phyloP scores from a whole-genome alignment of 2,888 invertebrate genomes.

The Gastrophysa polygoni region DNA sequence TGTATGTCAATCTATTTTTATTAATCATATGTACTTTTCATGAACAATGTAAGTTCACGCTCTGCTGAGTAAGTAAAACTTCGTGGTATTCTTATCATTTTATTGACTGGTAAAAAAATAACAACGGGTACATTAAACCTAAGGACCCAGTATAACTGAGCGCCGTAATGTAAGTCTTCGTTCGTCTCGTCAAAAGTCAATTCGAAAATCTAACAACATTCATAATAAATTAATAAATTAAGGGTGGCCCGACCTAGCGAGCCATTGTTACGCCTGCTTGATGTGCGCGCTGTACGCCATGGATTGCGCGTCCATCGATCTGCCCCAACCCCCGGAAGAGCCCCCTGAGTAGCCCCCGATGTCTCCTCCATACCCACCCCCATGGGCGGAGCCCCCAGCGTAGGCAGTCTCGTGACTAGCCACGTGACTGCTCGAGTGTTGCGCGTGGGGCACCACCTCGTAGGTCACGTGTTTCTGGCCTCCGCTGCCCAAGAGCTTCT shows the following conservation, averaged over 20 bases:
- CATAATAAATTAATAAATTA: conserved; percentile 34
- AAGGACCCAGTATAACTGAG: conserved; percentile 46
- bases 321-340: conserved; percentile 77
- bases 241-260: conserved; percentile 5
- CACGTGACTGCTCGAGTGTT: conserved; percentile 73
- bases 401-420: conserved; percentile 71
- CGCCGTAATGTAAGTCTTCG: conserved; percentile 46
- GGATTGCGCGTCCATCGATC: conserved; percentile 76
- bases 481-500: conserved; percentile 78
- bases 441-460: conserved; percentile 85
- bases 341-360: conserved; percentile 63
- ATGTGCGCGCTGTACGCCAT: conserved; percentile 75
- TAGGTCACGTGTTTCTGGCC: conserved; percentile 80
- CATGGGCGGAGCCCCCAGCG: conserved; percentile 52
- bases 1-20: too few species aligned
- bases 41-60: too few species aligned
- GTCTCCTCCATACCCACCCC: conserved; percentile 64
- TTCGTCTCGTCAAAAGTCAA: conserved; percentile 38
- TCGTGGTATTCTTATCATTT: conserved; percentile 29
- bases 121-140: conserved; percentile 48
- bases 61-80: conserved; percentile 12
- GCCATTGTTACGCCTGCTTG: conserved; percentile 39
- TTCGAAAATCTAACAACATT: conserved; percentile 22
- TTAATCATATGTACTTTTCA: too few species aligned
- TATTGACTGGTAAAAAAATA: conserved; percentile 50